These are phyloP conservation scores for Diphyllodes magnificus DNA, from an alignment of 2,113 vertebrate genomes.

Conservation along the genomic window DNA sequence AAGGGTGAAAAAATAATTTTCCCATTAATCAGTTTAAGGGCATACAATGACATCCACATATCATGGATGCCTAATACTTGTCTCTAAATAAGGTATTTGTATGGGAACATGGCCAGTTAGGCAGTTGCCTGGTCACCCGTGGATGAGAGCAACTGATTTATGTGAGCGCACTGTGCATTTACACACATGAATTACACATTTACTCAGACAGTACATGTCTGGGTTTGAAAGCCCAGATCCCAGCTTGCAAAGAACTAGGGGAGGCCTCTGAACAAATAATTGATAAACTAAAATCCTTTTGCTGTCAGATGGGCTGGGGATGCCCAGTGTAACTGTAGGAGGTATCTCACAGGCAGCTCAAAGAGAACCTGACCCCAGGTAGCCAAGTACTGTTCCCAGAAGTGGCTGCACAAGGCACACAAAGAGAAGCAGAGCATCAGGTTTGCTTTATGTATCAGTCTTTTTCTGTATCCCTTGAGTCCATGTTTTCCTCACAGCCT, in stretches of 20 bases:
- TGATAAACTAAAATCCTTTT: neutral
- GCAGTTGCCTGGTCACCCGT: neutral
- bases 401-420: neutral
- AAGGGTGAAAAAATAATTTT: neutral
- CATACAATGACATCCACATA: neutral
- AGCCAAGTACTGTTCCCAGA: neutral
- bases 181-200: neutral
- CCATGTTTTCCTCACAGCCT: neutral
- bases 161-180: neutral
- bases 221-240: neutral
- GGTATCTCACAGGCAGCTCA: neutral
- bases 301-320: neutral
- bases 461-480: neutral
- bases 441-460: neutral
- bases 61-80: neutral
- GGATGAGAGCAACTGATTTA: conserved; percentile 14
- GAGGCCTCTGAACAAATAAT: neutral
- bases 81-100: neutral
- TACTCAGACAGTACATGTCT: neutral
- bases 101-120: neutral
- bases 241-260: neutral
- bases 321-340: neutral
- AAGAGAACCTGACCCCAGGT: neutral
- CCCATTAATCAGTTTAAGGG: neutral
- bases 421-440: neutral